Conservation (phyloP, 2,113 vertebrate species). For the Picathartes gymnocephalus region DNA sequence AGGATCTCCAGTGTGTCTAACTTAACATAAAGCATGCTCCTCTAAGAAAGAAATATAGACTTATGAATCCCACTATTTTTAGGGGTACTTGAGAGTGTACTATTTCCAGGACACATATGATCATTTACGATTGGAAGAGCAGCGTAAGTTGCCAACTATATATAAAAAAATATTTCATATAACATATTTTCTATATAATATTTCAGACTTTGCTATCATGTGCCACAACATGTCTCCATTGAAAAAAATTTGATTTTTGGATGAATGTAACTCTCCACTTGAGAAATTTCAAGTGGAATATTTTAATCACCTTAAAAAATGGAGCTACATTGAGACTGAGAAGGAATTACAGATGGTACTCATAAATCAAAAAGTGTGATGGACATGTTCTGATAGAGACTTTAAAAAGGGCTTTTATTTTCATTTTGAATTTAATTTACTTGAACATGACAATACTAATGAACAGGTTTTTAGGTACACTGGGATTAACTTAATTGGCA, state of each 20-base stretch:
- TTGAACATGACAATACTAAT: not conserved
- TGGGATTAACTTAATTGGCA: not conserved
- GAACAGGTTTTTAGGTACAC: not conserved
- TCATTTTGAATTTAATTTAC: not conserved
- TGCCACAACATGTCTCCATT: not conserved
- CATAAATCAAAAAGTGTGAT: not conserved
- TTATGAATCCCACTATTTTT: not conserved
- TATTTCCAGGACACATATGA: not conserved
- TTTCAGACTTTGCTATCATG: not conserved
- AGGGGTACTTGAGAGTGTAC: rapidly evolving
- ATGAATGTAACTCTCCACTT: not conserved
- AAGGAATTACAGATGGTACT: not conserved
- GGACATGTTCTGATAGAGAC: not conserved
- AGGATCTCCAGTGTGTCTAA: not conserved
- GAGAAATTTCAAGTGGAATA: not conserved
- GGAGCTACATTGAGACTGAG: rapidly evolving
- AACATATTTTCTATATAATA: not conserved
- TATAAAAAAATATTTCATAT: not conserved
- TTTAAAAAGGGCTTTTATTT: not conserved
- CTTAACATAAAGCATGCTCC: not conserved
- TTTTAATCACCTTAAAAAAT: not conserved
- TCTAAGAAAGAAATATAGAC: not conserved
- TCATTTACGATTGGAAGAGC: not conserved
- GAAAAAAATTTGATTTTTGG: not conserved
- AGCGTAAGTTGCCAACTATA: not conserved